Base-by-base conservation (phyloP, 2,797 vertebrate species). In the Eutrigla gurnardus region DNA sequence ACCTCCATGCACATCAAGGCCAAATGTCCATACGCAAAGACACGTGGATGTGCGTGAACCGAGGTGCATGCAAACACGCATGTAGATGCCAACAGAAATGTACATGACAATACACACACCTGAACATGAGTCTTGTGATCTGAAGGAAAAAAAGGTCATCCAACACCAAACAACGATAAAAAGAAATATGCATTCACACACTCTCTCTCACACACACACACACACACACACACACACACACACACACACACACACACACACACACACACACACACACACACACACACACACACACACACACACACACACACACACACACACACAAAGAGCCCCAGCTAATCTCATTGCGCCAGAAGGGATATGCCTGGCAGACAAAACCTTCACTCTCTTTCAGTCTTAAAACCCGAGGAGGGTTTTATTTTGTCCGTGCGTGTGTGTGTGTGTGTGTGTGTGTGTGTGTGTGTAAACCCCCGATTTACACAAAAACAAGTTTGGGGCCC, bases 321-420 rank as follows among this genome's bases (percentile, higher is more conserved):
- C 47, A 80, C 72, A 73, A 54, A 84, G 35, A 86, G 47, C 47
- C 70, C 36, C 14, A 9, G 77, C 84, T 91, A 92, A 93, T 93
- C 89, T 88, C 87, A 85, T 88, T 75, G 78, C 80, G 80, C 77
- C 91, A 93, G 87, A 88, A 90, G 89, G 88, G 73, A 81, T 78
- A 80, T 76, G 86, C 63, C 85, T 90, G 89, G 89, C 88, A 91
- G 78, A 86, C 77, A 74, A 77, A 85, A 83, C 88, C 88, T 87
- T 85, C 85, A 69, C 70, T 84, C 80, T 65, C 62, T 84, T 83
- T 82, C 82, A 61, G 67, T 71, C 80, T 78, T 78, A 84, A 90
- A 91, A 84, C 66, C 82, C 11, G 14, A 74, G 42, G 65, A 73
- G 67, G 70, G 63, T n/a, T 70, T 65, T 70, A 62, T 70, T 70